A percentile compares a stretch with the other conserved stretches of the same genome.
Conservation (phyloP, 2,888 invertebrate genomes). For the Platerodrilus igneus region DNA sequence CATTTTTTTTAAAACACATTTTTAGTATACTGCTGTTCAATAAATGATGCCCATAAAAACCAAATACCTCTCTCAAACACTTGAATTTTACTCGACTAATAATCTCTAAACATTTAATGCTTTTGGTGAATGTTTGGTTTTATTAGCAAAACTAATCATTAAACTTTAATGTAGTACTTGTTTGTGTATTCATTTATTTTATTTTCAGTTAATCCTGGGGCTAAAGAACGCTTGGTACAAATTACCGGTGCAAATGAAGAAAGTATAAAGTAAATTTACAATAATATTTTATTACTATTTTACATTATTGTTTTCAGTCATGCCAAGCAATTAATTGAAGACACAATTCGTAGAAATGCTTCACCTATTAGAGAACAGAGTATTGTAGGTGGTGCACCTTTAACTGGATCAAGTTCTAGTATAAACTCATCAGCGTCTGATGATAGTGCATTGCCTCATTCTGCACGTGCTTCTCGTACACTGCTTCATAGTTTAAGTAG, state of each 20-base stretch:
- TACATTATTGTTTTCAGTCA: constrained; percentile 58
- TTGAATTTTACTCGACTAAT: too few species aligned
- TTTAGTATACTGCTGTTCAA: too few species aligned
- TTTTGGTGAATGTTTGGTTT: too few species aligned
- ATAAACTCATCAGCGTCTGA: constrained; percentile 72
- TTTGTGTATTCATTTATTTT: constrained; percentile 26
- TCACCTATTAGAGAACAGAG: constrained; percentile 77
- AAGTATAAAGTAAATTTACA: constrained; percentile 76
- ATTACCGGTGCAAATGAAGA: constrained; percentile 93
- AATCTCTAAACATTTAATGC: too few species aligned
- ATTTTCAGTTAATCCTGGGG: constrained; percentile 84
- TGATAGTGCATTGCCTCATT: constrained; percentile 50
- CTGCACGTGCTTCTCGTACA: constrained; percentile 55
- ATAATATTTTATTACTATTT: neutral
- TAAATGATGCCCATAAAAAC: too few species aligned
- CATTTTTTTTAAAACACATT: too few species aligned
- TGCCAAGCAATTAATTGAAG: constrained; percentile 90
- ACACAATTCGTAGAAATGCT: constrained; percentile 91
- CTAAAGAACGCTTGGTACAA: constrained; percentile 91
- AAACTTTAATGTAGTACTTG: too few species aligned
- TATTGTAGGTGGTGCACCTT: constrained; percentile 53
- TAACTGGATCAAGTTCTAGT: constrained; percentile 70
- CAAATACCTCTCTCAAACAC: too few species aligned
- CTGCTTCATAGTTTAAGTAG: constrained; percentile 77
- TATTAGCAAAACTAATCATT: too few species aligned